A percentile compares a stretch with the other conserved stretches of the same genome.
Evolutionary conservation across 2,797 vertebrate genomes (phyloP).

Genomic region (Enteromius viviparus): DNA sequence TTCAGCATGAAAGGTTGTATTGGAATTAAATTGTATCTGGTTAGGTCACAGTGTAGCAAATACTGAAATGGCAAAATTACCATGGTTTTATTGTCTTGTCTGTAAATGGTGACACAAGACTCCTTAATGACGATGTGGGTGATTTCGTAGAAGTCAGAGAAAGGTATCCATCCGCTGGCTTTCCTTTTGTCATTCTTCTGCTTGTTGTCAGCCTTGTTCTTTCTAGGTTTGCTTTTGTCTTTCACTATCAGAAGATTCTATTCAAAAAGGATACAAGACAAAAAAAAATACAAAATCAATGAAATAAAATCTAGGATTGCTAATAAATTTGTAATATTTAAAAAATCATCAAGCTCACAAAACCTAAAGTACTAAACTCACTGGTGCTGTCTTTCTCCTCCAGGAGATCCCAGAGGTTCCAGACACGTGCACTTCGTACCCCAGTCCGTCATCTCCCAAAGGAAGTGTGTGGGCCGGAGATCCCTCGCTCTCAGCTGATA

Average conservation of each 20-base stretch:
- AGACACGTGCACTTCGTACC: conserved; percentile 85
- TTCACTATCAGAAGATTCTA: conserved; percentile 77
- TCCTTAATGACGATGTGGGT: conserved; percentile 93
- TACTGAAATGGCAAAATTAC: conserved; percentile 68
- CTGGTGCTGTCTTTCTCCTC: conserved; percentile 82
- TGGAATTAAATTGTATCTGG: background rate
- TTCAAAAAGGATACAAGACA: conserved; percentile 23
- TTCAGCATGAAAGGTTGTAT: background rate
- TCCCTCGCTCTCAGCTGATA: conserved; percentile 86
- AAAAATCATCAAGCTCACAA: background rate
- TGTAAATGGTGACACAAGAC: conserved; percentile 84
- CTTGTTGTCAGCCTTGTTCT: conserved; percentile 82
- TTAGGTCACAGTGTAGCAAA: background rate
- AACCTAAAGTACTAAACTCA: conserved; percentile 69
- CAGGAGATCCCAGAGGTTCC: conserved; percentile 91
- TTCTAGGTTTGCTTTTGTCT: conserved; percentile 87
- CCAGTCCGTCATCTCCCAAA: conserved; percentile 64
- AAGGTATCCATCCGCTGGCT: conserved; percentile 78
- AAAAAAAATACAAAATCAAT: background rate
- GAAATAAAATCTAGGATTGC: background rate
- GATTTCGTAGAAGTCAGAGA: conserved; percentile 96
- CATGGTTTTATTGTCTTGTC: conserved; percentile 96
- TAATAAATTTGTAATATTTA: background rate
- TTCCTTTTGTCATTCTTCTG: conserved; percentile 78
- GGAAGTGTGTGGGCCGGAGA: conserved; percentile 40